Evolutionary conservation across 1,140 invertebrate genomes (phyloP).

Genomic region (Cydia splendana): DNA sequence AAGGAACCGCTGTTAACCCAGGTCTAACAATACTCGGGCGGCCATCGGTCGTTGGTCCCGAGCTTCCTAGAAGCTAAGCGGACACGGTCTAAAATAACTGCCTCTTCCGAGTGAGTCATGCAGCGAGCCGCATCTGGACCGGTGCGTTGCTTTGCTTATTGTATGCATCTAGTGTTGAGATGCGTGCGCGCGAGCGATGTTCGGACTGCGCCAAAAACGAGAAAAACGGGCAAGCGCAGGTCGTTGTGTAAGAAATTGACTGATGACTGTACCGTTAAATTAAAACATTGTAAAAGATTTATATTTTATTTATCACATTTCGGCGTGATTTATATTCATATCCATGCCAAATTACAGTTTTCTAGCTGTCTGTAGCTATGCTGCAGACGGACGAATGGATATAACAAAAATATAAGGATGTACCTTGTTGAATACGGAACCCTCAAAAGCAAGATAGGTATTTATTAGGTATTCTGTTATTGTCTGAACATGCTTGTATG

Average conservation of each 20-base stretch:
- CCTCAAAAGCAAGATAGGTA: no score
- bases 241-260: neutral
- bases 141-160: conserved; percentile 29
- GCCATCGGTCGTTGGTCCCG: conserved; percentile 76
- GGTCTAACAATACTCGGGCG: conserved; percentile 74
- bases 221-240: neutral
- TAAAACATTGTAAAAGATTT: no score
- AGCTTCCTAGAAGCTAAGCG: conserved; percentile 77
- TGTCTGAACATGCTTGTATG: no score
- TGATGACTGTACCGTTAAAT: no score
- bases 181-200: neutral
- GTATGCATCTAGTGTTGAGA: conserved; percentile 9
- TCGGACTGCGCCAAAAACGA: neutral
- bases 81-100: conserved; percentile 75
- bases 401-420: no score
- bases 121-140: conserved; percentile 70
- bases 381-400: no score
- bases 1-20: conserved; percentile 53
- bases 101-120: conserved; percentile 74
- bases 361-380: no score
- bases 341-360: no score
- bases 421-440: no score
- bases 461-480: no score
- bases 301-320: no score
- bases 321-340: no score